These are phyloP conservation scores for Columba livia DNA, from an alignment of 2,113 vertebrate species.

Conservation along the genomic window DNA sequence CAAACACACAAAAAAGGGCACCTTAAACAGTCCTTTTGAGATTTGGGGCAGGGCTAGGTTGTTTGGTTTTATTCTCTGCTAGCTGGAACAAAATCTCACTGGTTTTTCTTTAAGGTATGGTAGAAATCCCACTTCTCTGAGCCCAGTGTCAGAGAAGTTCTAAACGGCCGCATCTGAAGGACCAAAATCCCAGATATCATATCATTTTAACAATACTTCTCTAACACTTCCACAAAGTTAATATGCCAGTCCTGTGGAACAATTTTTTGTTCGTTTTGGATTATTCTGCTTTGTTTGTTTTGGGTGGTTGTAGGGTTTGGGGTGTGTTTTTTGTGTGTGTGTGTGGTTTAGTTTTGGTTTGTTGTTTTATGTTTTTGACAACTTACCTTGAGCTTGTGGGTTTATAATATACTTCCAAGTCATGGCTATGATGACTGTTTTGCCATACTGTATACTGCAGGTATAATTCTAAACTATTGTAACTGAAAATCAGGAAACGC, in stretches of 20 bases:
- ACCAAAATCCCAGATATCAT: not conserved
- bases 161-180: not conserved
- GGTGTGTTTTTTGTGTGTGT: no score
- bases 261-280: not conserved
- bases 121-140: not conserved
- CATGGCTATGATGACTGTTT: not conserved
- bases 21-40: not conserved
- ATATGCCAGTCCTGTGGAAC: not conserved
- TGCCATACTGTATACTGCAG: not conserved
- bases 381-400: not conserved
- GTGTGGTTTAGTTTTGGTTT: no score
- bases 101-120: not conserved
- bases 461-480: not conserved
- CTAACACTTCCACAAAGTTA: not conserved
- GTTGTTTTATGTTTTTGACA: not conserved
- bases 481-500: not conserved
- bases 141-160: not conserved
- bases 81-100: not conserved
- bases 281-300: not conserved
- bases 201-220: not conserved
- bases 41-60: not conserved
- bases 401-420: not conserved
- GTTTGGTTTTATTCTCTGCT: not conserved
- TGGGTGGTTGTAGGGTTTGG: not conserved
- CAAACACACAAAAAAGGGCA: not conserved